These are phyloP conservation scores for Microcebus tavaratra DNA, from an alignment of 2,113 vertebrate genomes.

Conservation along the genomic window DNA sequence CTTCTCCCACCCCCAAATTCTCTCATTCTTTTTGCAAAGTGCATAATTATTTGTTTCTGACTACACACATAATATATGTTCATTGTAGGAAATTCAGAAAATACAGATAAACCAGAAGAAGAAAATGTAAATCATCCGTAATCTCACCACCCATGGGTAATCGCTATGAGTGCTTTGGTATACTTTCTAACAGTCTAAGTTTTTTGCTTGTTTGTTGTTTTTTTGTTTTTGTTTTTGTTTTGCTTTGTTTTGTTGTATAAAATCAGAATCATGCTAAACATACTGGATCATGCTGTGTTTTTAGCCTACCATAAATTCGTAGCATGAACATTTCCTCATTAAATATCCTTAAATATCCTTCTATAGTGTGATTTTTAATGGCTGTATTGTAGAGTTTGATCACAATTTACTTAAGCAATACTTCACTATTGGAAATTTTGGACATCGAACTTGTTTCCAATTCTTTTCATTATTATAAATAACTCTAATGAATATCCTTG, in stretches of 20 bases:
- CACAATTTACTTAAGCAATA: conserved; percentile 8
- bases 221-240: no score
- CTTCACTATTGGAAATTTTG: conserved; percentile 39
- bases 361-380: neutral
- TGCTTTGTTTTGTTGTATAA: neutral
- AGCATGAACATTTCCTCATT: neutral
- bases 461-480: conserved; percentile 54
- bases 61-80: neutral
- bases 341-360: neutral
- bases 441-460: conserved; percentile 2
- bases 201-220: neutral
- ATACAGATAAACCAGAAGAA: conserved; percentile 8
- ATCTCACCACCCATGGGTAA: neutral
- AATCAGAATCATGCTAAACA: neutral
- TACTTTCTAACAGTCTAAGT: neutral
- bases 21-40: neutral
- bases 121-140: neutral
- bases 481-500: conserved; percentile 40
- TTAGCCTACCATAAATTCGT: neutral
- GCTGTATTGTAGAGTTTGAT: neutral
- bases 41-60: conserved; percentile 16
- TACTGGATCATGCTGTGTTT: neutral
- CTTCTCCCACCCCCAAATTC: neutral
- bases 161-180: neutral
- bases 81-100: conserved; percentile 44